Evolutionary conservation across 2,888 invertebrate species (phyloP).

Genomic region (Chymomyza amoena): DNA sequence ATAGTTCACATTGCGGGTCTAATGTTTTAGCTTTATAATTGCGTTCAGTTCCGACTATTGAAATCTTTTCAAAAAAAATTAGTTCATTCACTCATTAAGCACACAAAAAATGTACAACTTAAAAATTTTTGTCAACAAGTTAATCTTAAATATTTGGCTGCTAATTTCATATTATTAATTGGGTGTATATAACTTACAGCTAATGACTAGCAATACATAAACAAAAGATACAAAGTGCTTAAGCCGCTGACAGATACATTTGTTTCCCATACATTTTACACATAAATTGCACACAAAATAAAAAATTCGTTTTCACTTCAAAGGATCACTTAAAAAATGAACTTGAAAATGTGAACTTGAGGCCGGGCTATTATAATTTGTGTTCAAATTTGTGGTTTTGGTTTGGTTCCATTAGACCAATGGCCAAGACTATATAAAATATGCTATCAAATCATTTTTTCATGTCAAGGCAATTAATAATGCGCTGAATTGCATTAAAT

Average conservation of each 20-base stretch:
- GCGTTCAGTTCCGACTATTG: too few relatives aligned
- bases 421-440: neutral
- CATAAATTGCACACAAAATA: neutral
- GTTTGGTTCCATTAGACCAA: neutral
- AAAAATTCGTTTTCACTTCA: neutral
- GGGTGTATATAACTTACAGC: neutral
- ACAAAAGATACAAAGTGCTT: neutral
- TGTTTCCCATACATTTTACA: neutral
- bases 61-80: too few relatives aligned
- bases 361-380: neutral
- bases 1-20: too few relatives aligned
- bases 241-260: neutral
- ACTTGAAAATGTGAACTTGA: neutral
- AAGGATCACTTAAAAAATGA: neutral
- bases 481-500: neutral
- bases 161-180: neutral
- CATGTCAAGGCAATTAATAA: slow-evolving; percentile 4
- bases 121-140: neutral
- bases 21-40: too few relatives aligned
- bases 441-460: neutral
- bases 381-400: neutral
- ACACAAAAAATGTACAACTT: neutral
- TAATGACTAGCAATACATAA: neutral
- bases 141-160: neutral
- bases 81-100: too few relatives aligned